phyloP scores from a whole-genome alignment of 2,888 invertebrate species.

The Julus scandinavius region DNA sequence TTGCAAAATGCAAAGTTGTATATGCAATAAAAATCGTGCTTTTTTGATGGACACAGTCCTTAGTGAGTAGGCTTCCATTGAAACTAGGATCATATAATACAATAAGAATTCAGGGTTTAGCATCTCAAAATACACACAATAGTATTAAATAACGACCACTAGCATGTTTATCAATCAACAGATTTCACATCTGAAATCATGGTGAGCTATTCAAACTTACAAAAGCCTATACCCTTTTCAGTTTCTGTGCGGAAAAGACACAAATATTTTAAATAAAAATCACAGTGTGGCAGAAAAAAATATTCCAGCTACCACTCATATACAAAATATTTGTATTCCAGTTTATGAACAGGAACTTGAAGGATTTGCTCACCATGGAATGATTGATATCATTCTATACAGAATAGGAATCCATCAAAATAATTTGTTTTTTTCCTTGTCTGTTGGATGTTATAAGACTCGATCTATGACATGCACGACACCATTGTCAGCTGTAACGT shows the following conservation, averaged over 20 bases:
- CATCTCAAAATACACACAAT: neutral
- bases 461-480: constrained; percentile 55
- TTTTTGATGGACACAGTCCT: constrained; percentile 36
- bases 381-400: constrained; percentile 8
- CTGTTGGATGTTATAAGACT: constrained; percentile 49
- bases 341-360: neutral
- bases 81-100: constrained; percentile 31
- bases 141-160: constrained; percentile 23
- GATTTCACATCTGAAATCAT: neutral
- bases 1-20: constrained; percentile 45
- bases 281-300: constrained; percentile 31
- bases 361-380: neutral
- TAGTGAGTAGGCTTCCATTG: neutral
- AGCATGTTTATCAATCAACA: neutral
- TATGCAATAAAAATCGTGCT: constrained; percentile 46
- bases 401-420: constrained; percentile 13
- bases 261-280: constrained; percentile 14
- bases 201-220: neutral
- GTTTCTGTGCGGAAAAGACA: neutral
- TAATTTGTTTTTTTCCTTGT: neutral
- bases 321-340: neutral
- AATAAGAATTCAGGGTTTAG: neutral
- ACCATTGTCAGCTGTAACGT: constrained; percentile 55
- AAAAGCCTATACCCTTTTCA: neutral
- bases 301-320: constrained; percentile 40